Evolutionary conservation across 2,113 vertebrate genomes (phyloP).

Genomic region (Hipposideros armiger): DNA sequence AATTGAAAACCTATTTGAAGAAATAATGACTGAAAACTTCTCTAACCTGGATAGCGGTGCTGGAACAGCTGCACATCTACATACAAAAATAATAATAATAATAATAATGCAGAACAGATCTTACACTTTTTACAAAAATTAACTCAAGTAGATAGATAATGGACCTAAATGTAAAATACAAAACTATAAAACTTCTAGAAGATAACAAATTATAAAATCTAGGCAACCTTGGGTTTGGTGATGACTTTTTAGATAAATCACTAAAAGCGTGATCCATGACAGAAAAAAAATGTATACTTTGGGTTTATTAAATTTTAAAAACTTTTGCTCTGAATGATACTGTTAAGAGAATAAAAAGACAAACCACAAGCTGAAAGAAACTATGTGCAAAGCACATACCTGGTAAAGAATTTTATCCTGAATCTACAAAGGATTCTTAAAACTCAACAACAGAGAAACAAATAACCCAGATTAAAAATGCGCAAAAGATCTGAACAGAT

Average conservation of each 20-base stretch:
- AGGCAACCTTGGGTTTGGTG: background rate
- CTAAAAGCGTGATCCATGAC: background rate
- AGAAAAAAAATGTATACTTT: background rate
- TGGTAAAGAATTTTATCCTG: background rate
- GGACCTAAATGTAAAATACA: background rate
- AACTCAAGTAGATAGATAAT: background rate
- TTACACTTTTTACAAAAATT: background rate
- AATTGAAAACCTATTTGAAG: too few relatives aligned
- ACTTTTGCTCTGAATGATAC: background rate
- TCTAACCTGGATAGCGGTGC: background rate
- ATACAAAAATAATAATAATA: background rate
- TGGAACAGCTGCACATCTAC: background rate
- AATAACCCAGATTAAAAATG: background rate
- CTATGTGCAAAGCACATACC: background rate
- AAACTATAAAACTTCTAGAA: background rate
- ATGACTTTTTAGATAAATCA: background rate
- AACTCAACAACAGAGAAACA: background rate
- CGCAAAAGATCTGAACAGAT: background rate
- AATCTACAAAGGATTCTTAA: background rate
- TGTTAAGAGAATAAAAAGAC: background rate
- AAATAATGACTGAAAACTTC: too few relatives aligned
- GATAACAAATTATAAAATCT: background rate
- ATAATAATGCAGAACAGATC: background rate
- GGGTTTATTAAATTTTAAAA: background rate
- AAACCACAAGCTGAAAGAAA: background rate